A percentile compares a stretch with the other conserved stretches of the same genome.
phyloP scores from a whole-genome alignment of 1,140 invertebrate genomes.

The Bombus waltoni region DNA sequence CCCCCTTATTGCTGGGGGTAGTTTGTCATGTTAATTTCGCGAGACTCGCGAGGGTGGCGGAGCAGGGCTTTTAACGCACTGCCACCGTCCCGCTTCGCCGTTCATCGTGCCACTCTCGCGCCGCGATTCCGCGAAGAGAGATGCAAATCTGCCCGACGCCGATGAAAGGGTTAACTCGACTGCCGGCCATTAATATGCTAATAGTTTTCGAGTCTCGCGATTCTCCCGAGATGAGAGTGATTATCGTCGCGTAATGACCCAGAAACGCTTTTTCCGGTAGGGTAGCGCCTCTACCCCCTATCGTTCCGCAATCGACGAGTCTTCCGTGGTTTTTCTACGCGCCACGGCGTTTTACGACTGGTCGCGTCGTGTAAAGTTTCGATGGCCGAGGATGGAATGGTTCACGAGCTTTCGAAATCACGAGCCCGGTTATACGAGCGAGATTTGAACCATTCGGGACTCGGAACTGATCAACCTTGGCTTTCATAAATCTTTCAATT shows the following conservation, averaged over 20 bases:
- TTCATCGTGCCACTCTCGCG: neutral
- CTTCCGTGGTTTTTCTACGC: conserved; percentile 58
- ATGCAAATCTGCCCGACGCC: conserved; percentile 82
- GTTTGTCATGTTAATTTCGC: conserved; percentile 84
- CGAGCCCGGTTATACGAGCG: no score
- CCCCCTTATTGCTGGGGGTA: conserved; percentile 83
- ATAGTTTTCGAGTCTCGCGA: conserved; percentile 83
- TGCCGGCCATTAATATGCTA: conserved; percentile 83
- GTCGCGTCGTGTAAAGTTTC: conserved; percentile 6
- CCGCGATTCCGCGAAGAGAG: conserved; percentile 63
- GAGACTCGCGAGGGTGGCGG: conserved; percentile 77
- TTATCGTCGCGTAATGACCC: conserved; percentile 82
- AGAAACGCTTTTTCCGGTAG: conserved; percentile 83
- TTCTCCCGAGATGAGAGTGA: conserved; percentile 81
- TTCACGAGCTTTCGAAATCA: no score
- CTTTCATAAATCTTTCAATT: no score
- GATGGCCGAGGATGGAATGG: neutral
- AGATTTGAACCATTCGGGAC: no score
- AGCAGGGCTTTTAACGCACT: conserved; percentile 82
- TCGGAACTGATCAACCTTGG: no score
- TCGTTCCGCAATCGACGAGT: neutral
- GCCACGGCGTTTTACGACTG: conserved; percentile 44
- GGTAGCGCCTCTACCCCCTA: conserved; percentile 59
- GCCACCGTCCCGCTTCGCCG: conserved; percentile 74
- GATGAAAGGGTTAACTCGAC: conserved; percentile 84